Conservation (phyloP, 2,888 invertebrate genomes). For the Lochmaea capreae region DNA sequence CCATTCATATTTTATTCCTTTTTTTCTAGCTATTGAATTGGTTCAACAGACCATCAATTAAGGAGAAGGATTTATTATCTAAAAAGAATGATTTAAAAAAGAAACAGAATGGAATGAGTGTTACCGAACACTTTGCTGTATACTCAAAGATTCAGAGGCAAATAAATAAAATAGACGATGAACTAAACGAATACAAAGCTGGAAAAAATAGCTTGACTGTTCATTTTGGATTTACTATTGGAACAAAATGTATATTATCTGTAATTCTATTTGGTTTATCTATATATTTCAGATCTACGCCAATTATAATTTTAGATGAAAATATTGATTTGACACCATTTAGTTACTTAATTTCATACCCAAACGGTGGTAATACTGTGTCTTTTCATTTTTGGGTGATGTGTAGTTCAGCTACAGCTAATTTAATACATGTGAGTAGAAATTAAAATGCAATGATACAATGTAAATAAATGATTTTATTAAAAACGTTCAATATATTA, state of each 20-base stretch:
- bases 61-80: constrained; percentile 65
- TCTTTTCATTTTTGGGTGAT: constrained; percentile 69
- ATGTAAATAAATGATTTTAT: constrained; percentile 66
- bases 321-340: constrained; percentile 66
- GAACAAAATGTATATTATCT: constrained; percentile 61
- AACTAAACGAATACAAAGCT: constrained; percentile 63
- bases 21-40: constrained; percentile 68
- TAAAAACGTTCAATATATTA: constrained; percentile 67
- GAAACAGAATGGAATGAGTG: constrained; percentile 68
- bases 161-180: constrained; percentile 68
- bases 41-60: constrained; percentile 65
- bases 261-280: constrained; percentile 62
- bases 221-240: constrained; percentile 60
- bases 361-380: constrained; percentile 66
- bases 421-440: constrained; percentile 48
- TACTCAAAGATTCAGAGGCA: constrained; percentile 71
- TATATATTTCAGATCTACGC: constrained; percentile 64
- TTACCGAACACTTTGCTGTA: constrained; percentile 72
- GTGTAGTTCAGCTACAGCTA: constrained; percentile 66
- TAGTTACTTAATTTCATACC: constrained; percentile 66
- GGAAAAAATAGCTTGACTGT: constrained; percentile 50
- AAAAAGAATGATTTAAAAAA: constrained; percentile 65
- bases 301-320: constrained; percentile 65
- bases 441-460: constrained; percentile 33
- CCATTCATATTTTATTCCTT: neutral